Evolutionary conservation across 1,140 invertebrate species (phyloP), one percentile per base, ranked within the genome.

Genomic region (Bombus waltoni): DNA sequence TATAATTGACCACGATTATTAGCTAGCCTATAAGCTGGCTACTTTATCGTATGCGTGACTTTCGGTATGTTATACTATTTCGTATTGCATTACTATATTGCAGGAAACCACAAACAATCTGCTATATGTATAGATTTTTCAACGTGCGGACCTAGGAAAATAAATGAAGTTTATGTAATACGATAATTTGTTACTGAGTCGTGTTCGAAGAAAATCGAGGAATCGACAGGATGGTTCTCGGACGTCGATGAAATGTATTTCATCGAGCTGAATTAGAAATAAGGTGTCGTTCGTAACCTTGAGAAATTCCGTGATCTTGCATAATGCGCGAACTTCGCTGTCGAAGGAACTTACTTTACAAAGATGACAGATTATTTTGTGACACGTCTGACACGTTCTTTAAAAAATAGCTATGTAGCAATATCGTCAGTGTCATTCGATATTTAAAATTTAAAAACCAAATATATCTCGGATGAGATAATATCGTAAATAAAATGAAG

Each of bases 1-100:
- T 90, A 93, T 93, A 93, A 93, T 93, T 92, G 87, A 82, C 76
- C 75, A 80, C 83, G 83, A 90, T 92, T 90, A 91, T 92, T 89
- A 89, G 65, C 78, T 70, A 6, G 13, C 53, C n/a, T 86, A 81
- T 90, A 87, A 81, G 79, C 70, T 22, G 47, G 62, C 35, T 65
- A 85, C 78, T 86, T 87, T 87, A 87, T 40, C 42, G 66, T 68
- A 57, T 73, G 83, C 81, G 83, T 44, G 85, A 82, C n/a, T 70
- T 71, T 88, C n/a, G 15, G 22, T 42, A 44, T 18, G 22, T 25
- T 28, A 72, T n/a, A 11, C n/a, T 11, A 59, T 47, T 75, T 79
- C 71, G 40, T 62, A 18, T 11, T 25, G 32, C 40, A 32, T 68
- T 40, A 74, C 25, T 22, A 22, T 42, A 65, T 53, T 40, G 13